Base-by-base conservation (phyloP, 2,797 vertebrate species). In the Myripristis murdjan region DNA sequence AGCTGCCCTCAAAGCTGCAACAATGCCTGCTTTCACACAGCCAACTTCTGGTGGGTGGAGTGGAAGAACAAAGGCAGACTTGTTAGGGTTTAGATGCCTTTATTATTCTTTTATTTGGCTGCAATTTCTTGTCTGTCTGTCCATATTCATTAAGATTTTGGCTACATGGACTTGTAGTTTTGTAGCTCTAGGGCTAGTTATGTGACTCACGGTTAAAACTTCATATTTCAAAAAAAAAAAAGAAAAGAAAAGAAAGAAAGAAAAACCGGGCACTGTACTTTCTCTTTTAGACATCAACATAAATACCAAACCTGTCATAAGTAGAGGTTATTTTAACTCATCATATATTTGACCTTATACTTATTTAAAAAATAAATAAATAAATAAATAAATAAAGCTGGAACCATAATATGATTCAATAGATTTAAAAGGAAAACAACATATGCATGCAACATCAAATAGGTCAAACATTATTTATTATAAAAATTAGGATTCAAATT, bases 1-100 rank as follows among this genome's bases (percentile, higher is more conserved):
- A 91, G 91, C 89, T 92, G 91, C 89, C 91, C 92, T 93, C 90
- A 92, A 87, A 92, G 91, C 90, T 85, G 88, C 89, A 90, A 84
- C 86, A 82, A 88, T 87, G 91, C 85, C 85, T 83, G 85, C 79
- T 71, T 87, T 89, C 83, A 84, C 77, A 55, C 72, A 84, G 82
- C 79, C 87, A 84, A 84, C 85, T 89, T 82, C 81, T 92, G 81
- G 91, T 91, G 92, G 90, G 91, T 90, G 90, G 90, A 91, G 86
- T 83, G 83, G 75, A 90, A 90, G 91, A 93, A 93, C 92, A 93
- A 93, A 93, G 91, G 75, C 70, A 75, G 75, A 86, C 86, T 92
- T 90, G 91, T 92, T 91, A 92, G 81, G 88, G 81, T 89, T 90
- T 85, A 84, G 87, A 87, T 80, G 89, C 90, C 90, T 92, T 91